These are phyloP conservation scores for Agrotis puta DNA, from an alignment of 2,888 invertebrate genomes.

Conservation along the genomic window DNA sequence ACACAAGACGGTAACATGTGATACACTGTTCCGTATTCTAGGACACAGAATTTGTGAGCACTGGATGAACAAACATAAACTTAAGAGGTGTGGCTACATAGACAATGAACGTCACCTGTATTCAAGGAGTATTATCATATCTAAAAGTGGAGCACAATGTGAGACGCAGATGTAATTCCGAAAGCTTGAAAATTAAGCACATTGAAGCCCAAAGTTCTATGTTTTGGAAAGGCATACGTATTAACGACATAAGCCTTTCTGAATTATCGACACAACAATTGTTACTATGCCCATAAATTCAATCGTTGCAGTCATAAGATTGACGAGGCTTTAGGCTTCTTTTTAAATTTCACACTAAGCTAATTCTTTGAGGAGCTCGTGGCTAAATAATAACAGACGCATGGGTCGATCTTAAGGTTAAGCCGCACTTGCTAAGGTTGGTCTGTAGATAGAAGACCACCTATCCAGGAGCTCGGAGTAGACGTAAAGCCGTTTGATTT, in stretches of 20 bases:
- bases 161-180: not conserved
- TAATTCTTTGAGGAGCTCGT: too few species aligned
- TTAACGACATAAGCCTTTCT: not conserved
- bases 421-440: too few species aligned
- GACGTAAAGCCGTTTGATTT: too few species aligned
- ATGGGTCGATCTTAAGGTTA: too few species aligned
- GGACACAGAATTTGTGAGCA: constrained; percentile 12
- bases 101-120: not conserved
- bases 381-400: too few species aligned
- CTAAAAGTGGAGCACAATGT: not conserved
- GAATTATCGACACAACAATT: too few species aligned
- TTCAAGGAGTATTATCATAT: not conserved
- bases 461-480: too few species aligned
- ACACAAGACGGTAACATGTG: constrained; percentile 30
- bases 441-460: too few species aligned
- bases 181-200: not conserved
- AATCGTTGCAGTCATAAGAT: not conserved
- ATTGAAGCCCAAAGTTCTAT: not conserved
- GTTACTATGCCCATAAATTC: not conserved
- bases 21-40: constrained; percentile 9
- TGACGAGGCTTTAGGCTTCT: too few species aligned
- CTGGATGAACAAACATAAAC: not conserved
- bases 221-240: not conserved
- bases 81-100: not conserved
- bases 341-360: too few species aligned